Evolutionary conservation across 2,113 vertebrate species (phyloP).

Genomic region (Helogale parvula): DNA sequence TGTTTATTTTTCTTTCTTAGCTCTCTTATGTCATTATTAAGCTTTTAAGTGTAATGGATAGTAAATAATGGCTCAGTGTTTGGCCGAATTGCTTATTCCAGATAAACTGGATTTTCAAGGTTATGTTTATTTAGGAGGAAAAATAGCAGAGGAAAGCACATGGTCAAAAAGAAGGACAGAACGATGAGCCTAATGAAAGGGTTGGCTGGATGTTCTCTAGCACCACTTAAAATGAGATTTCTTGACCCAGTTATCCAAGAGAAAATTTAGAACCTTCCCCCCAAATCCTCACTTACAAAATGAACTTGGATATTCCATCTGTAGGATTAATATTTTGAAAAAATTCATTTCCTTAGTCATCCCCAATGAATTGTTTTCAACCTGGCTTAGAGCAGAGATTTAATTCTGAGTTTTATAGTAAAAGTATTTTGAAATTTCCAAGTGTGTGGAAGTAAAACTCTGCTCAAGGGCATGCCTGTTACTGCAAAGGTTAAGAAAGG

Average conservation of each 20-base stretch:
- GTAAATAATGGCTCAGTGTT: neutral
- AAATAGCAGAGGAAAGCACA: no score
- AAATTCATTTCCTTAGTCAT: neutral
- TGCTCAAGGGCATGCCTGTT: neutral
- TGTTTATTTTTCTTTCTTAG: neutral
- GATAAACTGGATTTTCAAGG: neutral
- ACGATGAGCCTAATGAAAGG: neutral
- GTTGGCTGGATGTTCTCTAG: neutral
- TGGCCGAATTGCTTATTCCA: neutral
- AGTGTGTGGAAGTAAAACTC: neutral
- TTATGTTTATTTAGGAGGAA: no score
- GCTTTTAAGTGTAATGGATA: neutral
- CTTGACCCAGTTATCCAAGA: neutral
- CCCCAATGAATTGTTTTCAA: slow-evolving; percentile 18
- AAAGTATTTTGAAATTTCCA: neutral
- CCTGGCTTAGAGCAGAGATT: neutral
- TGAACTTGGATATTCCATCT: neutral
- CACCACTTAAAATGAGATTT: neutral
- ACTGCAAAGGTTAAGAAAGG: neutral
- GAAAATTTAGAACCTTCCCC: neutral
- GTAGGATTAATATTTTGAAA: neutral
- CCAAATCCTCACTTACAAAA: slow-evolving; percentile 29
- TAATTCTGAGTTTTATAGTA: neutral
- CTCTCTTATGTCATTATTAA: neutral
- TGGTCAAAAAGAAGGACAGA: neutral